Base-by-base conservation (phyloP, 1,140 invertebrate species). In the Conopomorpha cramerella region DNA sequence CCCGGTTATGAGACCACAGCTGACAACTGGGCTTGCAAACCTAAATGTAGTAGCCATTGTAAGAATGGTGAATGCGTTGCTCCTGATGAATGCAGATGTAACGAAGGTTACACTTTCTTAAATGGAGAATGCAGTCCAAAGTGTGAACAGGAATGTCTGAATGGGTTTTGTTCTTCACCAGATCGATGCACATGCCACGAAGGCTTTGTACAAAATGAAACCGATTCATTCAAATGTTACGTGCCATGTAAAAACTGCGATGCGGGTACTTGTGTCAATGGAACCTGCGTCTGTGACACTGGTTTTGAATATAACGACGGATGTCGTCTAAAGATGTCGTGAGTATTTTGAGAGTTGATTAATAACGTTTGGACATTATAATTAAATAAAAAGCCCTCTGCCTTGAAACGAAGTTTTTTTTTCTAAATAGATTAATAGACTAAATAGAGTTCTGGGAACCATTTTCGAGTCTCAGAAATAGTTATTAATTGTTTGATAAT, bases 151-250 rank as follows among this genome's bases (percentile, higher is more conserved):
- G 39, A 52, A 13, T 83, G 82, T 35, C 39, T 49, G 0, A 78
- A 84, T 46, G 78, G 78, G 2, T 50, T 56, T 6, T 85, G 83
- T 38, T 40, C 51, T 8, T 65, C 58, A 0, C 82, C 82, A 1
- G 60, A 82, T 16, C 51, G 41, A 3, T 84, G 85, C 50, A 60
- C 54, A 1, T 88, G 86, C 47, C 66, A 64, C 7, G 12, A 33
- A 7, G 44, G 44, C 1, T 50, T 38, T 30, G 16, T 8, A 4
- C 10, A 38, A 14, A 13, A 39, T 32, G 2, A 14, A 35, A 29
- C 1, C 17, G 16, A 30, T 16, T 14, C 18, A 30, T 36, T 29
- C 8, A 14, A 38, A 1, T 49, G 51, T 36, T 12, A 72, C 18
- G 46, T 38, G 26, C 15, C 40, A 25, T 54, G 51, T 31, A 28